These are phyloP conservation scores for Gambelia wislizenii DNA, from an alignment of 2,797 vertebrate species.

Conservation along the genomic window DNA sequence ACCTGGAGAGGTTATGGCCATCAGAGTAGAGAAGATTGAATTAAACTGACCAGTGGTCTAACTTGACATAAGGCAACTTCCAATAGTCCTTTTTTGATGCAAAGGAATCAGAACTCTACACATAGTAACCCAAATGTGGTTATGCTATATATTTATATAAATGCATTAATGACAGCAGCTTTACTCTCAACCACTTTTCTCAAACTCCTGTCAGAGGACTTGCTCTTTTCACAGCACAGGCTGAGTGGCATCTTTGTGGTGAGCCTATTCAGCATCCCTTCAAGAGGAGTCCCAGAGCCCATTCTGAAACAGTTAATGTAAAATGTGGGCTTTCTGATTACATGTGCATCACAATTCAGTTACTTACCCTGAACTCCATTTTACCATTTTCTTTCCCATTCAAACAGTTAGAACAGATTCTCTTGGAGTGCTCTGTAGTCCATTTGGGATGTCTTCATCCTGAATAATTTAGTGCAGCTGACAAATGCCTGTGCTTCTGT, in stretches of 20 bases:
- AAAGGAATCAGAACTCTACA: neutral
- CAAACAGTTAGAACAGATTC: neutral
- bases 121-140: neutral
- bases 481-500: neutral
- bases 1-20: neutral
- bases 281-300: neutral
- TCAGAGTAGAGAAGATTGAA: neutral
- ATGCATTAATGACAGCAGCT: neutral
- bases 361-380: neutral
- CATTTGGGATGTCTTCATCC: neutral
- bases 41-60: neutral
- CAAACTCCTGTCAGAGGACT: neutral
- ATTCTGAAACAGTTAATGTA: neutral
- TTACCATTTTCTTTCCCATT: neutral
- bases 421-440: neutral
- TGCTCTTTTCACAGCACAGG: neutral
- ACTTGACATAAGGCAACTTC: neutral
- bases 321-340: neutral
- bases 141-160: neutral
- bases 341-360: too few relatives aligned
- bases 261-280: neutral
- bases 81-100: neutral
- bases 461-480: neutral
- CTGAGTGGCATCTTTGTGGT: neutral
- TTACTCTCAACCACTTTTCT: neutral